Percentiles rank a stretch among this genome's conserved stretches.
These are phyloP conservation scores for Yponomeuta plumbellus DNA, from an alignment of 2,888 invertebrate genomes.

Conservation along the genomic window DNA sequence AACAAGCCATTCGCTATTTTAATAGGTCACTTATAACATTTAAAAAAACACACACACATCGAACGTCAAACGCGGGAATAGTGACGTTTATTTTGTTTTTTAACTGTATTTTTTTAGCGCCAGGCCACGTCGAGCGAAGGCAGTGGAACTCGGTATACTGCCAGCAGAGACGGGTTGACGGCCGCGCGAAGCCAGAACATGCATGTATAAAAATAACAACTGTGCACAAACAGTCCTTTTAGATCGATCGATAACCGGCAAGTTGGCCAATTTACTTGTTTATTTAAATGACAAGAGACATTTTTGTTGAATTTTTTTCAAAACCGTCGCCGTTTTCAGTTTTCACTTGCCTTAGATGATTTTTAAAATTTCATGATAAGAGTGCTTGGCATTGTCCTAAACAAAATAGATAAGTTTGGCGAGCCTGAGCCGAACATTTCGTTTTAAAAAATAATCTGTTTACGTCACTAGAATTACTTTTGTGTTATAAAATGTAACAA, in stretches of 20 bases:
- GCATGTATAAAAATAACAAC: constrained; percentile 5
- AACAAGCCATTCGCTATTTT: constrained; percentile 5
- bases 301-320: neutral
- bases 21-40: neutral
- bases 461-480: too few species aligned
- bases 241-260: neutral
- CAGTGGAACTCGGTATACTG: constrained; percentile 38
- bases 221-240: constrained; percentile 2
- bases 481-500: too few species aligned
- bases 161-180: constrained; percentile 20
- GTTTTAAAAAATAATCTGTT: too few species aligned
- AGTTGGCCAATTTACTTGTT: neutral
- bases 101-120: neutral
- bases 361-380: too few species aligned
- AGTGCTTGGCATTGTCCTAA: too few species aligned
- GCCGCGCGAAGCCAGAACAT: constrained; percentile 3
- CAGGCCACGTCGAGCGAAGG: constrained; percentile 28
- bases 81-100: constrained; percentile 20
- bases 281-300: neutral
- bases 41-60: neutral
- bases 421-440: too few species aligned
- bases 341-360: too few species aligned
- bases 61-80: constrained; percentile 29
- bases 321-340: too few species aligned
- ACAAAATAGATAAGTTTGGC: too few species aligned